phyloP scores from a whole-genome alignment of 2,113 vertebrate species.

The Artemisiospiza belli region DNA sequence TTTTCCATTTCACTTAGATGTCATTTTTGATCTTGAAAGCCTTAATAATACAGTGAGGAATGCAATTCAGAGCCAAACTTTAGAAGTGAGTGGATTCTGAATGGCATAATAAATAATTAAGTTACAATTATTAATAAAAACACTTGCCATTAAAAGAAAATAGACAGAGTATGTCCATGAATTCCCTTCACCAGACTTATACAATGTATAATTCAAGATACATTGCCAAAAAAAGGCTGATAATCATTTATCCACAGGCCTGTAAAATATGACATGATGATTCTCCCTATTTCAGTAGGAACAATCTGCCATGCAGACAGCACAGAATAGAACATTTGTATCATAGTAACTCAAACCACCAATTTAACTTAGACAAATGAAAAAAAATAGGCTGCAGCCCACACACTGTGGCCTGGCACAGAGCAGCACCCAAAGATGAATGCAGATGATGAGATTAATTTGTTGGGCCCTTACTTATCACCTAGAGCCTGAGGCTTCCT shows the following conservation, averaged over 20 bases:
- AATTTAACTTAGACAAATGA: constrained; percentile 65
- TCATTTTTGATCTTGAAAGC: neutral
- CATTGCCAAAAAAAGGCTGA: neutral
- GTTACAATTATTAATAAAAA: neutral
- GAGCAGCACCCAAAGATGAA: constrained; percentile 24
- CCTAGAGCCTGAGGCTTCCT: constrained; percentile 29
- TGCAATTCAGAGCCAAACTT: neutral
- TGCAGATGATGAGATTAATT: constrained; percentile 67
- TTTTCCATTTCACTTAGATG: neutral
- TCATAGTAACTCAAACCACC: constrained; percentile 64
- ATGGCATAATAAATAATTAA: neutral
- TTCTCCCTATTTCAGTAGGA: constrained; percentile 31
- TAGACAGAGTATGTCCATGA: neutral
- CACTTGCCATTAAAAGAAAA: neutral
- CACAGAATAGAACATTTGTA: constrained; percentile 59
- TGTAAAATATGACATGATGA: neutral
- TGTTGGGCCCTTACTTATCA: constrained; percentile 61
- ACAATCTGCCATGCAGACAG: constrained; percentile 51
- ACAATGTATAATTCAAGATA: neutral
- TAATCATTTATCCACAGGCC: neutral
- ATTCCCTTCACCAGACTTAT: neutral
- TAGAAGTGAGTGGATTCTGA: neutral
- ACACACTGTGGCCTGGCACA: constrained; percentile 70
- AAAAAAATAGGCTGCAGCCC: constrained; percentile 73
- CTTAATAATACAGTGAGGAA: neutral